Evolutionary conservation across 2,797 vertebrate species (phyloP).

Genomic region (Fringilla coelebs): DNA sequence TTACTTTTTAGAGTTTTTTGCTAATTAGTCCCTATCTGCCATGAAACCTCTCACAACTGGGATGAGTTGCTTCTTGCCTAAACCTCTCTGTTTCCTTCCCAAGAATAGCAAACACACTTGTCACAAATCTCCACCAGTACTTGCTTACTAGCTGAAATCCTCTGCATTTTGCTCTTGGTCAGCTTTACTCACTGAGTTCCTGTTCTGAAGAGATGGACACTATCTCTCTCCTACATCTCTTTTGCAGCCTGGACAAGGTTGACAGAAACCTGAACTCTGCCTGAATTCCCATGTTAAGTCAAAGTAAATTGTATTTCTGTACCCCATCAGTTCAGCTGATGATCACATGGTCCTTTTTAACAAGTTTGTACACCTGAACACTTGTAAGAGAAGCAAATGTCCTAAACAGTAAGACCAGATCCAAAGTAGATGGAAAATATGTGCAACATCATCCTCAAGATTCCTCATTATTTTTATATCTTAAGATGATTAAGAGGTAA

Average conservation of each 20-base stretch:
- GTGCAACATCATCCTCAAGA: neutral
- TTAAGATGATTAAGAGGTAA: neutral
- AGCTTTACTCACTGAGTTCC: neutral
- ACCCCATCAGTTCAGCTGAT: neutral
- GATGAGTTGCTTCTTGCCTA: neutral
- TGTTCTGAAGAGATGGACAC: neutral
- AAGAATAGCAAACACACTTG: neutral
- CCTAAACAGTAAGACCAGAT: neutral
- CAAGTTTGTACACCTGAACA: neutral
- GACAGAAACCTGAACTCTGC: conserved; percentile 2
- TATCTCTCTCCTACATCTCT: neutral
- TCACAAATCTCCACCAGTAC: neutral
- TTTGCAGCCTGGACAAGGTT: neutral
- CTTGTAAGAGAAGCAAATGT: neutral
- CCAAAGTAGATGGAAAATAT: neutral
- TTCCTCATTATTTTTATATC: neutral
- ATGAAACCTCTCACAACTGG: neutral
- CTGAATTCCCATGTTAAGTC: neutral
- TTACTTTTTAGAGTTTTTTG: neutral
- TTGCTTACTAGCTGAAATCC: neutral
- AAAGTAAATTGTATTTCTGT: neutral
- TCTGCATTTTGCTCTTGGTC: neutral
- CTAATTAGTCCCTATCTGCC: neutral
- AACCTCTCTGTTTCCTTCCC: neutral
- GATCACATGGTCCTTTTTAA: neutral